Evolutionary conservation across 2,113 vertebrate species (phyloP).

Genomic region (Calyptommatus sinebrachiatus): DNA sequence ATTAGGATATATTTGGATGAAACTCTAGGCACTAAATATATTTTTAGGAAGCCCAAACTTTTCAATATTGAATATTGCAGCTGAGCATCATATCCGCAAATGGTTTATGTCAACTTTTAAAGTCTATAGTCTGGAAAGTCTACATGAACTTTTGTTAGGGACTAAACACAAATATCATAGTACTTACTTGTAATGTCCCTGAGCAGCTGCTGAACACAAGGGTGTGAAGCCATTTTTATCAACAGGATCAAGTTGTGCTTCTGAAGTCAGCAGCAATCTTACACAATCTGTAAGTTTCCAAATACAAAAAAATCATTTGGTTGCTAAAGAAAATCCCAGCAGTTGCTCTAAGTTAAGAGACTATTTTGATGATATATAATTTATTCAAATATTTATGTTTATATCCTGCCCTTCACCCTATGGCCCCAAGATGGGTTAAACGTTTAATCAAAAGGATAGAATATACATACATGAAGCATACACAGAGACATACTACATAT

Average conservation of each 20-base stretch:
- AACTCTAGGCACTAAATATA: not conserved
- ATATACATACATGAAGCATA: not conserved
- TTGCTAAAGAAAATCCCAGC: too few relatives aligned
- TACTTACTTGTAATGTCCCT: conserved; percentile 87
- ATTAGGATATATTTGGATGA: not conserved
- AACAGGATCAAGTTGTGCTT: conserved; percentile 82
- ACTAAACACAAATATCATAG: conserved; percentile 18
- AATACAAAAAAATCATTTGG: conserved; percentile 28
- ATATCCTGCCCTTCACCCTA: not conserved
- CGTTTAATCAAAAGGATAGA: too few relatives aligned
- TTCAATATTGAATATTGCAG: not conserved
- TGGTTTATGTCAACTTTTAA: not conserved
- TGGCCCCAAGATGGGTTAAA: not conserved
- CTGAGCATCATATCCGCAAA: not conserved
- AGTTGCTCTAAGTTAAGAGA: too few relatives aligned
- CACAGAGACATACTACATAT: too few relatives aligned
- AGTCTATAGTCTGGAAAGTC: conserved; percentile 3
- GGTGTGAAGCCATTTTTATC: conserved; percentile 90
- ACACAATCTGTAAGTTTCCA: conserved; percentile 82
- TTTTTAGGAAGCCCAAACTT: not conserved
- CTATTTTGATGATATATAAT: not conserved
- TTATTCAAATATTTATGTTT: not conserved
- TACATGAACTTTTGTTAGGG: not conserved
- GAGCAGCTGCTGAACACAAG: conserved; percentile 87
- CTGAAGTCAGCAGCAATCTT: conserved; percentile 91